phyloP scores from a whole-genome alignment of 2,797 vertebrate species.

The Lophotriccus pileatus region DNA sequence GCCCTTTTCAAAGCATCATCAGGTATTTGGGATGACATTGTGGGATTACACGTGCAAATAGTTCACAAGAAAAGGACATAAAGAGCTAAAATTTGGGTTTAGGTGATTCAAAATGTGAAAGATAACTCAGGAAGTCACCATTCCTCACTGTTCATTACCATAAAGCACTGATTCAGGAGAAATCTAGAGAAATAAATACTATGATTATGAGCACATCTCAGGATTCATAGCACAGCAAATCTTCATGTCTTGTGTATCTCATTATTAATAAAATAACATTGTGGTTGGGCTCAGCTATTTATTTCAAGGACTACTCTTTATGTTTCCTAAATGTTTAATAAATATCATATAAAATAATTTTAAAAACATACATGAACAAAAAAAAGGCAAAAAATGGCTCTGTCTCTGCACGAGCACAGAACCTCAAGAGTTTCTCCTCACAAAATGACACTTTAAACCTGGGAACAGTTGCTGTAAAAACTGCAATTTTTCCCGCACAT shows the following conservation, averaged over 20 bases:
- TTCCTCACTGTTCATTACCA: neutral
- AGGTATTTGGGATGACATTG: neutral
- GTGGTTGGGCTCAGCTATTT: neutral
- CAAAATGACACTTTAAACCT: neutral
- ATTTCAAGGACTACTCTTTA: neutral
- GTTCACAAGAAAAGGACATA: neutral
- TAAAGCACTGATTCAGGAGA: neutral
- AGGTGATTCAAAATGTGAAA: neutral
- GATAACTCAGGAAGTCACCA: neutral
- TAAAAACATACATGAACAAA: neutral
- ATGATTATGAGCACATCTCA: neutral
- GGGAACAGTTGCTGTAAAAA: neutral
- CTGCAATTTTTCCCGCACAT: neutral
- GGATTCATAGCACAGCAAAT: neutral
- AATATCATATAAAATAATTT: neutral
- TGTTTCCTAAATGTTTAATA: neutral
- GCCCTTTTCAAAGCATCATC: neutral
- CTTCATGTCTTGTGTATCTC: neutral
- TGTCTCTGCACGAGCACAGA: neutral
- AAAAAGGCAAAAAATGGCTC: fast-evolving
- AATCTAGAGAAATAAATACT: neutral
- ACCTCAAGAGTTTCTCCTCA: neutral
- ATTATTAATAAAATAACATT: neutral
- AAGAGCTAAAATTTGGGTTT: neutral
- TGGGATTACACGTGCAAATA: neutral